Conservation (phyloP, 2,797 vertebrate genomes). For the Poeciliopsis infans region DNA sequence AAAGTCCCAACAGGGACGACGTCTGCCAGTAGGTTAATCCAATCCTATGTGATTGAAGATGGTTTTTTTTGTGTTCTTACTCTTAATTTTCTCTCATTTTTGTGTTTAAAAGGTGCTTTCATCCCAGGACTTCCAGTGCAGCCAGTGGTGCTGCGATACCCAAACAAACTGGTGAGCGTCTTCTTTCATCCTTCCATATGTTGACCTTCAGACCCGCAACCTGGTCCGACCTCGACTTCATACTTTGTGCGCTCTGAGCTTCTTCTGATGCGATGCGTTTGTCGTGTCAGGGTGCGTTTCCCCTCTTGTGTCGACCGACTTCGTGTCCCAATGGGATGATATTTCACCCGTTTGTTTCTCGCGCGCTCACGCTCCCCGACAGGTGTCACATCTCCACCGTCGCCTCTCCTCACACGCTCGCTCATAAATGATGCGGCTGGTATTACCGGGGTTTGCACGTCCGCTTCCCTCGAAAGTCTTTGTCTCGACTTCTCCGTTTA, state of each 20-base stretch:
- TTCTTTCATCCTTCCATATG: neutral
- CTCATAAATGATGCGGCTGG: conserved; percentile 60
- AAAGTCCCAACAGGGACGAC: conserved; percentile 16
- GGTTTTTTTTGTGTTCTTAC: neutral
- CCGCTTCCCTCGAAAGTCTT: conserved; percentile 46
- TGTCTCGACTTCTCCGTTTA: conserved; percentile 24
- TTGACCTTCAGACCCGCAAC: neutral
- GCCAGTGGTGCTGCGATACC: conserved; percentile 92
- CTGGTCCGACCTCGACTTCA: neutral
- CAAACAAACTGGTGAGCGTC: conserved; percentile 89
- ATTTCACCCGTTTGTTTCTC: conserved; percentile 65
- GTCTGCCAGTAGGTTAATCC: conserved; percentile 14
- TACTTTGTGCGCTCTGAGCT: neutral
- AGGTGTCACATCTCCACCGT: conserved; percentile 58
- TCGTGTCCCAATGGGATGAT: conserved; percentile 67
- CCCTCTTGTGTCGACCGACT: conserved; percentile 60
- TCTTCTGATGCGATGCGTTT: conserved; percentile 43
- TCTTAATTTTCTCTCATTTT: neutral
- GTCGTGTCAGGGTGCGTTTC: conserved; percentile 21
- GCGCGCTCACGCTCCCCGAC: conserved; percentile 18
- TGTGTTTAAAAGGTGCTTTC: conserved; percentile 86
- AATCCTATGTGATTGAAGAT: conserved; percentile 1
- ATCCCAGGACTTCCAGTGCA: conserved; percentile 96
- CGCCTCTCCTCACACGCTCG: conserved; percentile 30
- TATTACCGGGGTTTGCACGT: conserved; percentile 45